These are phyloP conservation scores for Hyperoplus immaculatus DNA, from an alignment of 2,797 vertebrate genomes.

Conservation along the genomic window DNA sequence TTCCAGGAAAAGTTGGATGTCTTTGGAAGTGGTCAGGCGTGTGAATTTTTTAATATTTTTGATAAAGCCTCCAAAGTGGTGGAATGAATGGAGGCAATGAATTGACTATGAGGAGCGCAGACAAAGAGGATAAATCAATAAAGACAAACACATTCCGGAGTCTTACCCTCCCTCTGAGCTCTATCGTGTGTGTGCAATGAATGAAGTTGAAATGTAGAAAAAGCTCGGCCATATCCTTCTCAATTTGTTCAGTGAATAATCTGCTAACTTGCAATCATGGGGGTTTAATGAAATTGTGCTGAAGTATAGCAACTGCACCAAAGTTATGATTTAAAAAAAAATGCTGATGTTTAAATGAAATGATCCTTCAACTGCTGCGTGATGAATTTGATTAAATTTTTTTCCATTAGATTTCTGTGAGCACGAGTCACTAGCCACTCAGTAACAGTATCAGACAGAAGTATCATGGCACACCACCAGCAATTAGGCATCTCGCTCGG, in stretches of 20 bases:
- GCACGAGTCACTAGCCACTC: neutral
- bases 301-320: slow-evolving; percentile 14
- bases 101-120: slow-evolving; percentile 71
- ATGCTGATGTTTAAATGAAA: slow-evolving; percentile 18
- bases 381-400: slow-evolving; percentile 29
- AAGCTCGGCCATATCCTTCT: slow-evolving; percentile 40
- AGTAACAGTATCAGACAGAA: neutral
- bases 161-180: slow-evolving; percentile 20
- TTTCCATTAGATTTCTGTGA: slow-evolving; percentile 1
- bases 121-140: slow-evolving; percentile 57
- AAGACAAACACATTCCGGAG: slow-evolving; percentile 45
- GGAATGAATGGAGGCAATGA: slow-evolving; percentile 62
- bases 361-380: neutral
- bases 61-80: slow-evolving; percentile 57
- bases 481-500: neutral
- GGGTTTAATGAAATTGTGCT: slow-evolving; percentile 47
- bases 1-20: slow-evolving; percentile 67
- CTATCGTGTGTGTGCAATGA: slow-evolving; percentile 24
- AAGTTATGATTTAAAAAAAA: slow-evolving; percentile 39
- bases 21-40: slow-evolving; percentile 72
- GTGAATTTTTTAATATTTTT: slow-evolving; percentile 55
- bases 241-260: slow-evolving; percentile 52
- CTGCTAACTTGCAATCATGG: slow-evolving; percentile 27
- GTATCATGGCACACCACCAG: too few species aligned
- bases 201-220: slow-evolving; percentile 39